Evolutionary conservation across 2,888 invertebrate species (phyloP), one percentile per base, ranked within the genome.

Genomic region (Petrophora chlorosata): DNA sequence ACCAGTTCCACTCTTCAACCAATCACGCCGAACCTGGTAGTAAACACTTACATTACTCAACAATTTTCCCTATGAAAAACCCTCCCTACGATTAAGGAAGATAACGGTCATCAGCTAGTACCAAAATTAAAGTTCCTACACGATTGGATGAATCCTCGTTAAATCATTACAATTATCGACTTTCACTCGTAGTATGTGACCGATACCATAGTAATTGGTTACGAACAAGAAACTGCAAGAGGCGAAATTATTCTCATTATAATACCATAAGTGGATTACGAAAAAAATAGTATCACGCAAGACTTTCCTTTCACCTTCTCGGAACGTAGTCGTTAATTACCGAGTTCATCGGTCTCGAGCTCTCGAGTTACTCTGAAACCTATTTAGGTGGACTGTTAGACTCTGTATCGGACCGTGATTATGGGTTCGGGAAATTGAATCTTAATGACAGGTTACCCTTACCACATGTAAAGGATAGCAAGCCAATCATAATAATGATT

Each of bases 1-100:
- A 85, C 88, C 82, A 77, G 88, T 86, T 84, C 79, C 68, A 80
- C 77, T 74, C 82, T 75, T 81, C 77, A 76, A 70, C 75, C 70
- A 73, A 74, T 82, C 81, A 84, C 75, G 72, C 84, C 81, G 80
- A 86, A 85, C 73, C 76, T 82, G 77, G 80, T 78, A 75, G 79
- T 82, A 79, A 85, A 40, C 4, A 19, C 36, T 30, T 19, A 17
- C 4, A 7, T 82, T 78, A 74, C 78, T 74, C 74, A 70, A 73
- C 63, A 65, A 52, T 65, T 80, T 73, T 79, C 70, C 67, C 50
- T 64, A 54, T 44, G 38, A 53, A 44, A 60, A 61, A 66, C 51
- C 52, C 4, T 53, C 40, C 53, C 54, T 49, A 33, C 38, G 40
- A 14, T 53, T 44, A 46, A 32, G 25, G 36, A 29, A 33, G 34